phyloP scores from a whole-genome alignment of 2,888 invertebrate genomes.

The Brachylomia viminalis region DNA sequence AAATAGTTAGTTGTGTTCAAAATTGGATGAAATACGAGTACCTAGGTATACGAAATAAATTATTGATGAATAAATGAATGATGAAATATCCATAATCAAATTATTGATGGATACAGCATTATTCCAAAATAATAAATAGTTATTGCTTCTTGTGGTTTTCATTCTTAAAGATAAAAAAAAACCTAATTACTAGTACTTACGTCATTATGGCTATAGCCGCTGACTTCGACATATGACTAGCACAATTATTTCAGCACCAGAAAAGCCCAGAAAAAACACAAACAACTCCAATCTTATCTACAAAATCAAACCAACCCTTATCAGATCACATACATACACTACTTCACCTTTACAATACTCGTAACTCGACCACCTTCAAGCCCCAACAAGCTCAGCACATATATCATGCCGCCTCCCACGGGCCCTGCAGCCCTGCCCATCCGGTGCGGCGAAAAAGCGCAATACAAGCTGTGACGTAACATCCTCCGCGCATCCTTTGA shows the following conservation, averaged over 20 bases:
- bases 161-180: background rate
- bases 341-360: background rate
- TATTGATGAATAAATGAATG: background rate
- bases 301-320: background rate
- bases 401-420: constrained; percentile 48
- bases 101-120: background rate
- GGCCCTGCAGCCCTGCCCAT: constrained; percentile 46
- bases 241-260: background rate
- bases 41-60: no score
- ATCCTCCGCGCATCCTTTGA: constrained; percentile 59
- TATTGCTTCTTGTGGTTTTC: background rate
- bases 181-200: background rate
- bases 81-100: background rate
- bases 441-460: constrained; percentile 60
- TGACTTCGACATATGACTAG: no score
- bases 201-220: no score
- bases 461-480: constrained; percentile 56
- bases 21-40: no score
- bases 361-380: constrained; percentile 6
- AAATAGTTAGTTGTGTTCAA: no score
- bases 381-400: constrained; percentile 6
- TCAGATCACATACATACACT: constrained; percentile 9
- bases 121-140: background rate
- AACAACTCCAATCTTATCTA: background rate
- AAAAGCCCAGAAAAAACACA: background rate